Evolutionary conservation across 2,113 vertebrate species (phyloP).

Genomic region (Notarius lentiginosus): DNA sequence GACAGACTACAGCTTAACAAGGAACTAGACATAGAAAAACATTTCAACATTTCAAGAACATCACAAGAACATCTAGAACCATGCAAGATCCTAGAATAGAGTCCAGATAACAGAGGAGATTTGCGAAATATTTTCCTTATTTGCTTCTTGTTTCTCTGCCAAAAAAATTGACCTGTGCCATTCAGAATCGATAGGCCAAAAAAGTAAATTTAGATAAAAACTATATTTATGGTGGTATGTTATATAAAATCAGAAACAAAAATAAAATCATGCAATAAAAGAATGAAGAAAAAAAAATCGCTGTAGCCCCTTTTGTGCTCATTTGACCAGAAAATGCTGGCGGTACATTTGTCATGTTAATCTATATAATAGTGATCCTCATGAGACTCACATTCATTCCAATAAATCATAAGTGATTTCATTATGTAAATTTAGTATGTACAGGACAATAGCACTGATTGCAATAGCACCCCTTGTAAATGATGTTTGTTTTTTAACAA

Average conservation of each 20-base stretch:
- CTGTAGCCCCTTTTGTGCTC: background rate
- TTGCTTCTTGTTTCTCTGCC: background rate
- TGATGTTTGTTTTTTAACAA: constrained; percentile 3
- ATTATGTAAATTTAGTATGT: background rate
- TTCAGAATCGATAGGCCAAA: background rate
- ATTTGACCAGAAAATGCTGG: background rate
- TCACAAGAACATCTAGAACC: background rate
- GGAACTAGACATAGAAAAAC: background rate
- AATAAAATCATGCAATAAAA: background rate
- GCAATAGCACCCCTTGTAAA: background rate
- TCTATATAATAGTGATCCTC: background rate
- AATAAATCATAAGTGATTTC: constrained; percentile 8
- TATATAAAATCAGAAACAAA: background rate
- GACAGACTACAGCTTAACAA: constrained; percentile 37
- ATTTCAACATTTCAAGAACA: background rate
- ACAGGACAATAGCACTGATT: constrained; percentile 2
- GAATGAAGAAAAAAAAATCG: background rate
- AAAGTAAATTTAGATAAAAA: background rate
- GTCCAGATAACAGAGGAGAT: background rate
- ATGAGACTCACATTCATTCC: background rate
- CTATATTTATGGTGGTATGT: background rate
- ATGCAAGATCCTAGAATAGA: background rate
- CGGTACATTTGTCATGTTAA: background rate
- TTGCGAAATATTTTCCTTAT: background rate
- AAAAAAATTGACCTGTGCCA: background rate